Conservation (phyloP, 2,888 invertebrate genomes). For the Drosophila seclusa region DNA sequence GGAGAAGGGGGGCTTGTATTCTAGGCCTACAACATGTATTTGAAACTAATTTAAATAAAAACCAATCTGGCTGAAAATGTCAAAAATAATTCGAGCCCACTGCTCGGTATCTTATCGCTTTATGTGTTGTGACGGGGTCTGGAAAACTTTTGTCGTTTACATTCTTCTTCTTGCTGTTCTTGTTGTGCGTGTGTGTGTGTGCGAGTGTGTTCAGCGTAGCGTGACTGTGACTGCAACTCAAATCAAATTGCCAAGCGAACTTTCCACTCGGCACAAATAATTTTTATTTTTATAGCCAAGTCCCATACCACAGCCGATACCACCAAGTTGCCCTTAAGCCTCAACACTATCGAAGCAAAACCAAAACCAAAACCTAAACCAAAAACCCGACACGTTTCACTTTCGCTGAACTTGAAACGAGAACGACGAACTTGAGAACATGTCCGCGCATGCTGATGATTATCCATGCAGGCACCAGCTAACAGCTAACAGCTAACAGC, state of each 20-base stretch:
- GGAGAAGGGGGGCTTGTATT: conserved; percentile 1
- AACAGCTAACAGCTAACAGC: not conserved
- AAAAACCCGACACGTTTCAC: conserved; percentile 61
- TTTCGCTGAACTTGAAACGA: conserved; percentile 71
- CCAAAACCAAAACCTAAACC: conserved; percentile 5
- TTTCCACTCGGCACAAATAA: conserved; percentile 69
- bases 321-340: conserved; percentile 28
- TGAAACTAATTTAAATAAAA: conserved; percentile 79
- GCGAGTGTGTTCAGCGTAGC: conserved; percentile 29
- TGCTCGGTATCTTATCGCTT: conserved; percentile 60
- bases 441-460: conserved; percentile 78
- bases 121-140: conserved; percentile 64
- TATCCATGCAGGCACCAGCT: conserved; percentile 45
- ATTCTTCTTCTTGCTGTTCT: conserved; percentile 7
- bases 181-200: conserved; percentile 5
- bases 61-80: conserved; percentile 74
- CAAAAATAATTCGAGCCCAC: conserved; percentile 65
- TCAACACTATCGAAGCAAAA: conserved; percentile 21
- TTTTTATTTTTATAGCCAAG: conserved; percentile 68
- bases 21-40: conserved; percentile 57
- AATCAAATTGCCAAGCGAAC: conserved; percentile 64
- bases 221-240: conserved; percentile 53
- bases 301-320: conserved; percentile 1
- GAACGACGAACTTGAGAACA: conserved; percentile 58
- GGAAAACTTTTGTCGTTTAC: conserved; percentile 55